Evolutionary conservation across 2,113 vertebrate species (phyloP), one percentile per base, ranked within the genome.

Genomic region (Ursus arctos): DNA sequence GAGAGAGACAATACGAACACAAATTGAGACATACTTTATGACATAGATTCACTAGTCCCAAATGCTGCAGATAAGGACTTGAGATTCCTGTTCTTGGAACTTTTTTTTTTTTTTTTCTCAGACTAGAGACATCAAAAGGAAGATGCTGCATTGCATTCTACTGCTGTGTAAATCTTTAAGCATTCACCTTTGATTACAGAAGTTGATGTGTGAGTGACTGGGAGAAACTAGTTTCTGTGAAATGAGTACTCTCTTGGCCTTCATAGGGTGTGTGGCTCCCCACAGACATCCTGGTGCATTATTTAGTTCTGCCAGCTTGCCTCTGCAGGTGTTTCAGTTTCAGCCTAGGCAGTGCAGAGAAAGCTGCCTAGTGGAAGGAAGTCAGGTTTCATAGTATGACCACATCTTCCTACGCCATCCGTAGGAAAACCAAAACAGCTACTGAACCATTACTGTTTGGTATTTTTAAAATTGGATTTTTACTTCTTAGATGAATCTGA

Each of bases 171-270:
- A 95, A 91, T 72, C 85, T 94, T 92, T 47, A 93, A 91, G 82
- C 59, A 95, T 91, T 97, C 94, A 89, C 89, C 86, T 97, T 97
- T 96, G 97, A 97, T 97, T 96, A 95, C 53, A 91, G 77, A 93
- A 96, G 81, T 43, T 89, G 77, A 95, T 88, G 59, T 91, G 77
- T 88, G 95, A 91, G 71, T 96, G 91, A 79, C 95, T 96, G 95
- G 85, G 72, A 59, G 93, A 95, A 93, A 95, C 88, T 57, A 57
- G 83, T 94, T 97, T 96, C 94, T 97, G 83, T 93, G 97, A 93
- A 97, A 97, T 91, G 92, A 96, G 69, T 83, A 92, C 79, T 95
- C 31, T 83, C 72, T 89, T 88, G 49, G 53, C 61, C 92, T 97
- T 97, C 86, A 61, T 72, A 93, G 16, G 26, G 57, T 91, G 49